Conservation (phyloP, 1,140 invertebrate species). For the Papilio helenus region DNA sequence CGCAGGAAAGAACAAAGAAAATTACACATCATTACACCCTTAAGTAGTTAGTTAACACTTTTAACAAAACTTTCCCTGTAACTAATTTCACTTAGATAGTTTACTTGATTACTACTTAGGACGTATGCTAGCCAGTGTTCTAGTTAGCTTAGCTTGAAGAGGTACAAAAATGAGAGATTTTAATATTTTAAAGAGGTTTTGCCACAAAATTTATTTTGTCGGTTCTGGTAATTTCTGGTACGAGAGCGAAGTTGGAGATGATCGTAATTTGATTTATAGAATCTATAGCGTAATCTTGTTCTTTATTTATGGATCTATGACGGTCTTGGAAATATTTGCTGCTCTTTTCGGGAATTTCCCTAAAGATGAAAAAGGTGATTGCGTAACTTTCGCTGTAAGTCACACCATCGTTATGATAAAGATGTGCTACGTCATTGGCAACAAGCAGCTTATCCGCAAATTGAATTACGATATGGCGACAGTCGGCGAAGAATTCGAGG, state of each 20-base stretch:
- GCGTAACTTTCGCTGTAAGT: conserved; percentile 65
- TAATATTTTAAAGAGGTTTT: conserved; percentile 61
- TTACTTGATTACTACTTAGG: conserved; percentile 8
- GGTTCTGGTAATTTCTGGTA: conserved; percentile 74
- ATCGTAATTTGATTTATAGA: conserved; percentile 57
- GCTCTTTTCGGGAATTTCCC: conserved; percentile 65
- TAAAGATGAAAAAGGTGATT: conserved; percentile 67
- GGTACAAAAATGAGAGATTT: conserved; percentile 63
- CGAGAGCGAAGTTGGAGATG: conserved; percentile 61
- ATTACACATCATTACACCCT: conserved; percentile 11
- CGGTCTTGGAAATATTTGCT: conserved; percentile 68
- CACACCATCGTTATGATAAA: conserved; percentile 72
- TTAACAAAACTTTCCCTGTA: conserved; percentile 1
- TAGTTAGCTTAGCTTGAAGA: neutral
- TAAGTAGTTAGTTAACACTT: neutral
- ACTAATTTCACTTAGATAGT: conserved; percentile 11
- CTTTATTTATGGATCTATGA: conserved; percentile 61
- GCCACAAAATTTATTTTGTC: conserved; percentile 61
- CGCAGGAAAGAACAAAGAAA: neutral
- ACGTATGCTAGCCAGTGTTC: neutral
- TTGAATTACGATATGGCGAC: conserved; percentile 61
- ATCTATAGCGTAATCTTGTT: conserved; percentile 53
- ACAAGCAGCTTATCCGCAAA: conserved; percentile 60
- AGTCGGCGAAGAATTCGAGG: conserved; percentile 61
- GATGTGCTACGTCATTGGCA: conserved; percentile 62